Evolutionary conservation across 2,113 vertebrate species (phyloP).

Genomic region (Corythoichthys haematopterus): DNA sequence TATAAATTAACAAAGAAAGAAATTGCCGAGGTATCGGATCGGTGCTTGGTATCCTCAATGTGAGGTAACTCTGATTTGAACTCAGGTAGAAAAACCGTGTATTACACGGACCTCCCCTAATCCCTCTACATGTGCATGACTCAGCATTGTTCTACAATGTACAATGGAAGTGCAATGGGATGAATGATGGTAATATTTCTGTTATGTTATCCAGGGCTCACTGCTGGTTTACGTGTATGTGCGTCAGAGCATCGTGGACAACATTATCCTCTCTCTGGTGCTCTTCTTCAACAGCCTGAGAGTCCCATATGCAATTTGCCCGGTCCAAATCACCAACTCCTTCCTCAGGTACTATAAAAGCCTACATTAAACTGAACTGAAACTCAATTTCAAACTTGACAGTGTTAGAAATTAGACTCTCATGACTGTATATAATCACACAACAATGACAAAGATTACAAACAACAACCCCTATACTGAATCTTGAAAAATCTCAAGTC

Average conservation of each 20-base stretch:
- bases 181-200: conserved; percentile 29
- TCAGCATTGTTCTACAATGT: conserved; percentile 6
- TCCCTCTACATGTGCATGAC: conserved; percentile 19
- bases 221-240: conserved; percentile 79
- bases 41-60: too few relatives aligned
- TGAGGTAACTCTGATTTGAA: too few relatives aligned
- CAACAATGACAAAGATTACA: too few relatives aligned
- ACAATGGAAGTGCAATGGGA: conserved; percentile 29
- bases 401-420: too few relatives aligned
- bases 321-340: conserved; percentile 45
- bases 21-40: too few relatives aligned
- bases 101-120: background rate
- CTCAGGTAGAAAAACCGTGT: too few relatives aligned
- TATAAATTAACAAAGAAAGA: too few relatives aligned
- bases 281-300: conserved; percentile 80
- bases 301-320: conserved; percentile 75
- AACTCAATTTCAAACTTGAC: conserved; percentile 1
- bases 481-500: too few relatives aligned
- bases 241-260: conserved; percentile 78
- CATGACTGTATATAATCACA: too few relatives aligned
- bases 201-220: conserved; percentile 53
- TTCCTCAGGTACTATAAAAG: conserved; percentile 61
- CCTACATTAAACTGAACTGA: background rate
- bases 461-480: too few relatives aligned
- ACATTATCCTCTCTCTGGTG: conserved; percentile 76